Percentiles rank a stretch among this genome's conserved stretches.
Conservation (phyloP, 2,888 invertebrate species). For the Dasysyrphus tricinctus region DNA sequence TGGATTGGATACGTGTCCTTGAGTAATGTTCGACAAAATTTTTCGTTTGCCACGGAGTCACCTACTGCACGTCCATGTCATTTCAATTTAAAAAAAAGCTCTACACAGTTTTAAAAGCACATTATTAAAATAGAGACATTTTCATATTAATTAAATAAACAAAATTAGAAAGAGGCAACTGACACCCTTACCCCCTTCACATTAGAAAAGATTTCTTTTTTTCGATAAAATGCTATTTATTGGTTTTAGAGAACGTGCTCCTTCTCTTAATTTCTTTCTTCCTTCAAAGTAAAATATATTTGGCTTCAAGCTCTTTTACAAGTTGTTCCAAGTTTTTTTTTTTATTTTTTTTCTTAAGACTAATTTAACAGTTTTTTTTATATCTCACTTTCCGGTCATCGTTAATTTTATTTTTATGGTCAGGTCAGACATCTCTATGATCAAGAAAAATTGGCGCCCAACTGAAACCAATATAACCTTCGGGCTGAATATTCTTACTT, state of each 20-base stretch:
- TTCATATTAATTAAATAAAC: too few species aligned
- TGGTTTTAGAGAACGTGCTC: neutral
- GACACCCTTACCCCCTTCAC: too few species aligned
- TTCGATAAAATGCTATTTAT: too few species aligned
- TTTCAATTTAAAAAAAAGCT: too few species aligned
- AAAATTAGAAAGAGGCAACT: too few species aligned
- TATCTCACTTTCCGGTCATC: neutral
- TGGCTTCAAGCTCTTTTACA: neutral
- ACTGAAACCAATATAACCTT: constrained; percentile 29
- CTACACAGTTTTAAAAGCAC: too few species aligned
- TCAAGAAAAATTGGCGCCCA: constrained; percentile 49
- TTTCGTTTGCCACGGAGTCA: too few species aligned
- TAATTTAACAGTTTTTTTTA: neutral
- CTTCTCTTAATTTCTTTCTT: neutral
- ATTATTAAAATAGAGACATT: too few species aligned
- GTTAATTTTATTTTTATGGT: neutral
- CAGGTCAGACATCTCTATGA: neutral
- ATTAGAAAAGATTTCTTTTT: too few species aligned
- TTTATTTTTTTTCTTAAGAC: neutral
- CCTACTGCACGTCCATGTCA: too few species aligned
- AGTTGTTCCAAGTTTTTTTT: neutral
- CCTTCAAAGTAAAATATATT: neutral
- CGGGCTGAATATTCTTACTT: constrained; percentile 17
- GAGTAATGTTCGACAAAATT: too few species aligned
- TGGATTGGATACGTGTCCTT: too few species aligned